These are phyloP conservation scores for Bovichtus diacanthus DNA, from an alignment of 2,797 vertebrate species.

Conservation along the genomic window DNA sequence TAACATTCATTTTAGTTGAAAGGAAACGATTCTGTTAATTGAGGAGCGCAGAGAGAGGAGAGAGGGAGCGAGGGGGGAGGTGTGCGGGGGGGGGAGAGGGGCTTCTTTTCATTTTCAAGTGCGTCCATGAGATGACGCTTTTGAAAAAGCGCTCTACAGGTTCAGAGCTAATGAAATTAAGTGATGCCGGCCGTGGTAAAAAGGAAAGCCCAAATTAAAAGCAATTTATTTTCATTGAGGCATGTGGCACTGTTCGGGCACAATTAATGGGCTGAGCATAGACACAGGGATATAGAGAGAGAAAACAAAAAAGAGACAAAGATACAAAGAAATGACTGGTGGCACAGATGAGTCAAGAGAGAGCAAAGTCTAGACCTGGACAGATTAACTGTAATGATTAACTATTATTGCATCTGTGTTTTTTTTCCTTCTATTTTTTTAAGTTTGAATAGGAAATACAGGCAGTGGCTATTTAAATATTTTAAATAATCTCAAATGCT, in stretches of 20 bases:
- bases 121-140: slow-evolving; percentile 93
- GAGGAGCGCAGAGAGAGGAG: slow-evolving; percentile 90
- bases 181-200: slow-evolving; percentile 90
- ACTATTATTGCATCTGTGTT: slow-evolving; percentile 45
- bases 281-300: slow-evolving; percentile 66
- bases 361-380: slow-evolving; percentile 68
- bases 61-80: slow-evolving; percentile 41
- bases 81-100: slow-evolving; percentile 9
- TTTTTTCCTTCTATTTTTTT: slow-evolving; percentile 31
- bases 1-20: slow-evolving; percentile 99
- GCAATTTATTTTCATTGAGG: slow-evolving; percentile 99
- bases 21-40: slow-evolving; percentile 99
- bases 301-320: slow-evolving; percentile 59
- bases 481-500: slow-evolving; percentile 50
- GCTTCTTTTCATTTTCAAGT: slow-evolving; percentile 97
- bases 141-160: slow-evolving; percentile 97
- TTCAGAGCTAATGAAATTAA: slow-evolving; percentile 99
- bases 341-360: slow-evolving; percentile 67
- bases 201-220: slow-evolving; percentile 96
- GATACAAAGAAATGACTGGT: slow-evolving; percentile 73
- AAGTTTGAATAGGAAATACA: slow-evolving; percentile 41
- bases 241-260: slow-evolving; percentile 93
- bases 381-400: slow-evolving; percentile 65
- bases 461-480: slow-evolving; percentile 47
- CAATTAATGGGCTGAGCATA: slow-evolving; percentile 90